These are phyloP conservation scores for Synanthedon vespiformis DNA, from an alignment of 2,888 invertebrate genomes.

Conservation along the genomic window DNA sequence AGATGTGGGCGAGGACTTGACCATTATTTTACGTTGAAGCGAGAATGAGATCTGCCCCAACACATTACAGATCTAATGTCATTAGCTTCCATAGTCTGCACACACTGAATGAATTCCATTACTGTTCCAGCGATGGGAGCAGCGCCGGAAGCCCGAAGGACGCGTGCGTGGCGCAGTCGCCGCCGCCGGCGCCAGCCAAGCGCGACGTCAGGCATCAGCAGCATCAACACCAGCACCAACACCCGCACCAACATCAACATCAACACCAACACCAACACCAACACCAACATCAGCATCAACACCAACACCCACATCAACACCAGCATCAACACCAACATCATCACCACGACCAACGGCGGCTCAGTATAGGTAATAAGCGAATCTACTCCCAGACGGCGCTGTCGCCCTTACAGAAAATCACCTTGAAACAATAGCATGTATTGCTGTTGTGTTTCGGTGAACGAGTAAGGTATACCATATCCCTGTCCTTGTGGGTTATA, in stretches of 20 bases:
- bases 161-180: conserved; percentile 53
- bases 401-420: background rate
- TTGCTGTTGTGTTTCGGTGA: background rate
- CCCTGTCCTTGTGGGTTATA: no score
- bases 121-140: conserved; percentile 50
- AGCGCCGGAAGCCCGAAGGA: conserved; percentile 63
- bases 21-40: no score
- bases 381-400: background rate
- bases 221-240: conserved; percentile 14
- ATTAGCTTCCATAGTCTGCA: no score
- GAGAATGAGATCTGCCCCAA: no score
- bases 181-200: conserved; percentile 27
- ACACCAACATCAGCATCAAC: conserved; percentile 10
- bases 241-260: conserved; percentile 11
- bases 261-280: conserved; percentile 1
- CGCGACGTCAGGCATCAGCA: conserved; percentile 11
- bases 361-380: conserved; percentile 29
- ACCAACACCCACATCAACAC: conserved; percentile 13
- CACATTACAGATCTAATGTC: no score
- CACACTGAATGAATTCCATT: no score
- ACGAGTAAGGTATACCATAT: no score
- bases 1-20: no score
- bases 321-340: conserved; percentile 15
- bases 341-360: conserved; percentile 20
- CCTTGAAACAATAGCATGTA: no score